Evolutionary conservation across 23 tunicate genomes (phyloP).

Genomic region (Trididemnum clinides): DNA sequence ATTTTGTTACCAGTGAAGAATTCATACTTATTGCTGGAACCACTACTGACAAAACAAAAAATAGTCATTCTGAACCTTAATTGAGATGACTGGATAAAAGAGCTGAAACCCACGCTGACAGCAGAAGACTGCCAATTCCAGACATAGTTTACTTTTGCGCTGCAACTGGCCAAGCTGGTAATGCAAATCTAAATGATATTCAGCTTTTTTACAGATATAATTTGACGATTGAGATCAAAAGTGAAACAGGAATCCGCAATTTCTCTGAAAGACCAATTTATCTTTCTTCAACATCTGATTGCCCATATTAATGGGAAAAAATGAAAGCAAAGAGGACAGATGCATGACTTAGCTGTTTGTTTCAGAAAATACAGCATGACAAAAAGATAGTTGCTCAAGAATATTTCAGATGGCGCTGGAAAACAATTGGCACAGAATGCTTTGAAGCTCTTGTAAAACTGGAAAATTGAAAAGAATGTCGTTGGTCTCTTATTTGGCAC

Average conservation of each 20-base stretch:
- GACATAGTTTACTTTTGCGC: not conserved
- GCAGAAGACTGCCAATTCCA: not conserved
- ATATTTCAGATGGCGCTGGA: conserved; percentile 18
- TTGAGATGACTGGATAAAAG: not conserved
- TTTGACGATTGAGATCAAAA: conserved; percentile 14
- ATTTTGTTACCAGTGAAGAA: no score
- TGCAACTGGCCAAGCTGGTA: conserved; percentile 17
- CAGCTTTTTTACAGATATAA: not conserved
- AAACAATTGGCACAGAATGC: conserved; percentile 16
- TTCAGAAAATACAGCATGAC: conserved; percentile 2
- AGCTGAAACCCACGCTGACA: conserved; percentile 10
- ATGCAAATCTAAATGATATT: not conserved
- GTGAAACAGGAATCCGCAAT: not conserved
- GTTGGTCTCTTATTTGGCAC: conserved; percentile 7
- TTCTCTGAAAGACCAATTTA: conserved; percentile 10
- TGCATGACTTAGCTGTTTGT: conserved; percentile 22
- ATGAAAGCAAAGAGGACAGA: conserved; percentile 21
- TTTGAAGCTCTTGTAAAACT: conserved; percentile 16
- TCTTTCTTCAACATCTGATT: not conserved
- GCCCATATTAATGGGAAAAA: conserved; percentile 11
- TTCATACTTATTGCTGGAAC: no score
- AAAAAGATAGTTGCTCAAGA: not conserved
- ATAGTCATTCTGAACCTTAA: conserved; percentile 1
- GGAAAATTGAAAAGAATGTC: conserved; percentile 7
- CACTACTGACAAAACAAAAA: not conserved